Conservation (phyloP, 1,140 invertebrate species). For the Nautilus pompilius region DNA sequence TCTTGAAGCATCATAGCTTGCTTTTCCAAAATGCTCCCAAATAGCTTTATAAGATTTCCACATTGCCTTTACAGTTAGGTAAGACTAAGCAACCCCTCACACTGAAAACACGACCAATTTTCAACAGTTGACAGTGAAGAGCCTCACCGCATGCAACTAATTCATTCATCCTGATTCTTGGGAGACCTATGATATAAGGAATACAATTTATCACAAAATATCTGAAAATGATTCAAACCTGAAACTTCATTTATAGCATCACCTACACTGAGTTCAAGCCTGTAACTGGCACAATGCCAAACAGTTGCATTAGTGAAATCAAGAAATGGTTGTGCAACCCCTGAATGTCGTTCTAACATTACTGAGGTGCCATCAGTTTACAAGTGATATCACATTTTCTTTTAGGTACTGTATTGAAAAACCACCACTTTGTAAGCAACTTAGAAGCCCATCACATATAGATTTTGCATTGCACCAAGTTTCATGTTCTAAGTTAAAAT, state of each 20-base stretch:
- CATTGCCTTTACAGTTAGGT: slow-evolving; percentile 1
- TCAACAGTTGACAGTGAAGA: background rate
- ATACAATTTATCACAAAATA: background rate
- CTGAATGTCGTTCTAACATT: background rate
- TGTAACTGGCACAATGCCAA: background rate
- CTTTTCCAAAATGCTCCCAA: background rate
- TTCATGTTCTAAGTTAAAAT: no score
- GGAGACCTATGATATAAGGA: no score
- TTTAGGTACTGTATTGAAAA: background rate
- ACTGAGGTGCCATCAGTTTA: background rate
- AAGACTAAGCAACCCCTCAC: background rate
- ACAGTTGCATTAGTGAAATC: background rate
- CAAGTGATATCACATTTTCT: background rate
- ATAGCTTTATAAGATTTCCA: background rate
- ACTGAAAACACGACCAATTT: background rate
- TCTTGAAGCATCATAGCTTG: background rate
- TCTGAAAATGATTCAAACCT: background rate
- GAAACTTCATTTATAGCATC: background rate
- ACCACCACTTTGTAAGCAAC: background rate
- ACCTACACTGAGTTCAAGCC: background rate
- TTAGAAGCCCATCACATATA: background rate
- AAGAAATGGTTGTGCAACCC: background rate
- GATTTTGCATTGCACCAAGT: background rate
- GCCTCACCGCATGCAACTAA: background rate
- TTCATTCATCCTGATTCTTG: no score